Percentiles rank a stretch among this genome's conserved stretches.
Evolutionary conservation across 2,888 invertebrate species (phyloP).

Genomic region (Papilio gigon): DNA sequence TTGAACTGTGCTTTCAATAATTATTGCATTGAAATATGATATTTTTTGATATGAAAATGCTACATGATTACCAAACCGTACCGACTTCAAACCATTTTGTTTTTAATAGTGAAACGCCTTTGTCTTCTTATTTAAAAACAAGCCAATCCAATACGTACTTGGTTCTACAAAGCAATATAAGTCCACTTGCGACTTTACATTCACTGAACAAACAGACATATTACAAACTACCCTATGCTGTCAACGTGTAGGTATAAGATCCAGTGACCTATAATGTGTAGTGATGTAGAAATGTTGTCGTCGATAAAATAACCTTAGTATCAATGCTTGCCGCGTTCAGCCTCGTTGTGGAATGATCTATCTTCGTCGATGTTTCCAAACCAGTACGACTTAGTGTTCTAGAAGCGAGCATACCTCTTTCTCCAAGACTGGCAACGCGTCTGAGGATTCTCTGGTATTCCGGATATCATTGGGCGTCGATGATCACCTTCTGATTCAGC

Average conservation of each 20-base stretch:
- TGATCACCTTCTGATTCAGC: too few relatives aligned
- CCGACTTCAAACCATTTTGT: not conserved
- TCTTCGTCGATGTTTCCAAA: too few relatives aligned
- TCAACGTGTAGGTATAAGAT: constrained; percentile 20
- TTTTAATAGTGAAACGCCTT: constrained; percentile 3
- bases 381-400: too few relatives aligned
- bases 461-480: too few relatives aligned
- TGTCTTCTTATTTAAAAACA: constrained; percentile 17
- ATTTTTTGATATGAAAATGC: not conserved
- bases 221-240: constrained; percentile 16
- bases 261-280: constrained; percentile 12
- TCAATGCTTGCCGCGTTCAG: too few relatives aligned
- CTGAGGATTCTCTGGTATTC: too few relatives aligned
- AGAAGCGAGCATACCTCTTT: too few relatives aligned
- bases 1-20: not conserved
- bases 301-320: not conserved
- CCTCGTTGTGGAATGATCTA: too few relatives aligned
- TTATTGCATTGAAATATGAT: constrained; percentile 2
- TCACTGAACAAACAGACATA: constrained; percentile 18
- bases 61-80: constrained; percentile 8
- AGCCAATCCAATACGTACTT: constrained; percentile 11
- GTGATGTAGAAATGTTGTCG: not conserved
- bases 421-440: too few relatives aligned
- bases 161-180: constrained; percentile 5
- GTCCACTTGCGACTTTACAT: constrained; percentile 16